These are phyloP conservation scores for Pomacea canaliculata DNA, from an alignment of 2,888 invertebrate species.

Conservation along the genomic window DNA sequence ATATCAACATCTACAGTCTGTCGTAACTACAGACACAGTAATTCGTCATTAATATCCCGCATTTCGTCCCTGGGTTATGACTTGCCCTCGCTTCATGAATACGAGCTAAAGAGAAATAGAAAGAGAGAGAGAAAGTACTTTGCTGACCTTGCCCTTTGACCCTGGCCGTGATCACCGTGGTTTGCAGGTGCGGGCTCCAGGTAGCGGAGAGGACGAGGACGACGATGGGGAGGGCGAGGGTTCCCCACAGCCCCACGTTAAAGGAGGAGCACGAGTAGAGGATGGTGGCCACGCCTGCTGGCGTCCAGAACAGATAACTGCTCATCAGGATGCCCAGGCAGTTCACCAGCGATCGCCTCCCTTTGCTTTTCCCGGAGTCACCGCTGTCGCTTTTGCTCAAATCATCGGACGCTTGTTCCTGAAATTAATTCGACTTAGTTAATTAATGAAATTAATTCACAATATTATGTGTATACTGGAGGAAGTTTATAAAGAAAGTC, in stretches of 20 bases:
- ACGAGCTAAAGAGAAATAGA: too few relatives aligned
- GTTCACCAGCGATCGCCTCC: conserved; percentile 6
- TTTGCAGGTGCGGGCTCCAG: conserved; percentile 42
- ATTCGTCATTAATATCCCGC: too few relatives aligned
- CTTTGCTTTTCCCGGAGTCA: not conserved
- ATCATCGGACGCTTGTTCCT: too few relatives aligned
- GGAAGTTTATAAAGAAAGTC: too few relatives aligned
- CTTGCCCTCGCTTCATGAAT: too few relatives aligned
- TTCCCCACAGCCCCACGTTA: conserved; percentile 38
- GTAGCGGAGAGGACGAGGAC: conserved; percentile 39
- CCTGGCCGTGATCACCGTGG: conserved; percentile 33
- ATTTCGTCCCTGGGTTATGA: too few relatives aligned
- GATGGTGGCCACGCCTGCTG: conserved; percentile 34
- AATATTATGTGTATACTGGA: too few relatives aligned
- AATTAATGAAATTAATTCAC: too few relatives aligned
- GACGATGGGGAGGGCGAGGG: conserved; percentile 37
- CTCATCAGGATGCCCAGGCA: conserved; percentile 33
- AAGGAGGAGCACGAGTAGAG: conserved; percentile 35
- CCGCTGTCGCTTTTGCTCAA: not conserved
- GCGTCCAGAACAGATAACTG: conserved; percentile 29
- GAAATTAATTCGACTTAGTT: too few relatives aligned
- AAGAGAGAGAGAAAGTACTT: too few relatives aligned
- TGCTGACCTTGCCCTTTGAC: conserved; percentile 28
- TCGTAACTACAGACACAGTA: too few relatives aligned
- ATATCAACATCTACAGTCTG: too few relatives aligned